Base-by-base conservation (phyloP, 30 jellyfish, hydroid and myxozoan genomes). In the Rhopilema esculentum region DNA sequence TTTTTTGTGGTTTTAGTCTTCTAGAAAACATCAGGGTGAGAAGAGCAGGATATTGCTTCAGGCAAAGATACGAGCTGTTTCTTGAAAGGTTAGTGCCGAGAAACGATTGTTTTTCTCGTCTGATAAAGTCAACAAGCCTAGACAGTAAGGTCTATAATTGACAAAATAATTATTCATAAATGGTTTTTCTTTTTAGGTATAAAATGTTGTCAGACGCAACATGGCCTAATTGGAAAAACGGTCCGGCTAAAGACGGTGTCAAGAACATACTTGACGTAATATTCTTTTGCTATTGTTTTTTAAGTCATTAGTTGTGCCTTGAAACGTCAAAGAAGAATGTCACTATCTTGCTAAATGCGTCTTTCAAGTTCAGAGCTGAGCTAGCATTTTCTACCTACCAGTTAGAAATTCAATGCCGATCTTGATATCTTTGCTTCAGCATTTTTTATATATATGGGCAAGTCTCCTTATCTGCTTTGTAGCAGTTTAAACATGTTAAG, bases 1-100 rank as follows among this genome's bases (percentile, higher is more conserved):
- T 80, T 28, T 7, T 16, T 78, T 49, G 23, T 4, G 15, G 6
- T 27, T 73, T 76, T 68, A 93, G 98, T 19, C 61, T 93, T 25
- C 67, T 93, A 26, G 98, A 93, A 74, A 93, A 93, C 70, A 87
- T 93, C 95, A 80, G 98, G n/a, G 98, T 93, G 49, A 75, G 98
- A 71, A 72, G 98, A 75, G 98, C 98, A 6, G 98, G 98, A 18
- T 93, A 85, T 49, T 87, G 97, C 32, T 85, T 88, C 94, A 49
- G 98, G 50, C 98, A 93, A 67, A 75, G 15, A 51, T 93, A 93
- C 51, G 82, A 78, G 8, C 61, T 49, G 51, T 97, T 93, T 53
- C 71, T 93, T 19, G 89, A 77, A 72, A 89, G 98, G 98, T 93
- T 27, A 25, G 80, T 40, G 57, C 12, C 12, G 57, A 6, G 57